phyloP scores from a whole-genome alignment of 2,797 vertebrate species.

The Naso thynnoides region DNA sequence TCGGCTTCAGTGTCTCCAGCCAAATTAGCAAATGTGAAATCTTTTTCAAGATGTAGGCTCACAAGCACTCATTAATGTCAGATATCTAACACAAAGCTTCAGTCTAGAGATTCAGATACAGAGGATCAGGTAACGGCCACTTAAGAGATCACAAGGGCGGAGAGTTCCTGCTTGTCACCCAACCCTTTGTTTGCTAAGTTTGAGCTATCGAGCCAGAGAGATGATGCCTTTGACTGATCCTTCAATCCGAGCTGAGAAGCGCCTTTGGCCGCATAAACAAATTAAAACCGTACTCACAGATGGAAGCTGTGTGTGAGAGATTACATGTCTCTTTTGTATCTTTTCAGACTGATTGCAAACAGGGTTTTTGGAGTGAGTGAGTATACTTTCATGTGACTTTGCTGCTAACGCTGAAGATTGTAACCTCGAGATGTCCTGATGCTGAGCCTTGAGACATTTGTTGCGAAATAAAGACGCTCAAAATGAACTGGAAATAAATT shows the following conservation, averaged over 20 bases:
- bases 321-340: constrained; percentile 63
- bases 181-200: constrained; percentile 55
- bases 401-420: constrained; percentile 41
- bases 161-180: constrained; percentile 26
- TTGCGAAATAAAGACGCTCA: constrained; percentile 26
- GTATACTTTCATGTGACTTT: constrained; percentile 63
- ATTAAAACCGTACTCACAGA: constrained; percentile 58
- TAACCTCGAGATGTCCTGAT: constrained; percentile 43
- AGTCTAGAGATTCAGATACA: constrained; percentile 14
- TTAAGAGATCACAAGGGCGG: constrained; percentile 44
- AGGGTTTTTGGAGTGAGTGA: constrained; percentile 28
- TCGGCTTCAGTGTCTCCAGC: constrained; percentile 23
- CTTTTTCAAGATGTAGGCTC: constrained; percentile 1
- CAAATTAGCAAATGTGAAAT: constrained; percentile 7
- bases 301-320: constrained; percentile 63
- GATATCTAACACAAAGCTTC: neutral
- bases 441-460: constrained; percentile 25
- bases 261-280: constrained; percentile 65
- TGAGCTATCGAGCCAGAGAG: constrained; percentile 40
- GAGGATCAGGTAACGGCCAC: constrained; percentile 44
- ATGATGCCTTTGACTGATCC: constrained; percentile 51
- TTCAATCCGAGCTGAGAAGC: constrained; percentile 27
- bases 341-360: constrained; percentile 51
- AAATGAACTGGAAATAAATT: constrained; percentile 22
- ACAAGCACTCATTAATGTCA: constrained; percentile 32